Evolutionary conservation across 1,140 invertebrate genomes (phyloP), one percentile per base, ranked within the genome.

Genomic region (Pogonognathellus flavescens): DNA sequence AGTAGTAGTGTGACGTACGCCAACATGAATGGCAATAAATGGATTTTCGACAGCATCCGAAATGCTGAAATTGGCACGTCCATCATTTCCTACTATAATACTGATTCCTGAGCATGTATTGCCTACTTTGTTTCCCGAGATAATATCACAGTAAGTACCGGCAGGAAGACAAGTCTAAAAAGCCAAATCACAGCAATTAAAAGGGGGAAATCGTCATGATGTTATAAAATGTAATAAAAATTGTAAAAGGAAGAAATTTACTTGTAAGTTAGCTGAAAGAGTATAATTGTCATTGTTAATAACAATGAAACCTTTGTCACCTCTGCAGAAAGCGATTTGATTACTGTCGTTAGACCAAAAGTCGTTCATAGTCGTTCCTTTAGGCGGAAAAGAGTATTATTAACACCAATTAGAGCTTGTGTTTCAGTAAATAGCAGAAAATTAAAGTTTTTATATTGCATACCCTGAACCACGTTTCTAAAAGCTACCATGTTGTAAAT

Each of bases 401-500:
- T n/a, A n/a, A n/a, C n/a, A n/a, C n/a, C n/a, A n/a, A n/a, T n/a
- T n/a, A n/a, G n/a, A n/a, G n/a, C n/a, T n/a, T n/a, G n/a, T n/a
- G n/a, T n/a, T n/a, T n/a, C n/a, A n/a, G n/a, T n/a, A n/a, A 49
- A 14, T 14, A 80, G 31, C 5, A 80, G 10, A 14, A 14, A 4
- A 41, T 80, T n/a, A 57, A 18, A n/a, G 53, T 57, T 22, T 11
- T 57, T 82, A 59, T 2, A 41, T 7, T 18, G 6, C 53, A 87
- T 83, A 90, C 90, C 91, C 57, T 90, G 90, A 7, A 93, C 95
- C 0, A 92, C 91, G 89, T 95, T 95, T 55, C 94, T 92, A 90
- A 96, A 96, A 1, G 89, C 90, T 2, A 95, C 94, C 96, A 97
- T 97, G 86, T 95, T 94, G 89, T 91, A 94, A 87, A 97, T 96